Conservation (phyloP, 2,113 vertebrate genomes). For the Trogon melanurus region DNA sequence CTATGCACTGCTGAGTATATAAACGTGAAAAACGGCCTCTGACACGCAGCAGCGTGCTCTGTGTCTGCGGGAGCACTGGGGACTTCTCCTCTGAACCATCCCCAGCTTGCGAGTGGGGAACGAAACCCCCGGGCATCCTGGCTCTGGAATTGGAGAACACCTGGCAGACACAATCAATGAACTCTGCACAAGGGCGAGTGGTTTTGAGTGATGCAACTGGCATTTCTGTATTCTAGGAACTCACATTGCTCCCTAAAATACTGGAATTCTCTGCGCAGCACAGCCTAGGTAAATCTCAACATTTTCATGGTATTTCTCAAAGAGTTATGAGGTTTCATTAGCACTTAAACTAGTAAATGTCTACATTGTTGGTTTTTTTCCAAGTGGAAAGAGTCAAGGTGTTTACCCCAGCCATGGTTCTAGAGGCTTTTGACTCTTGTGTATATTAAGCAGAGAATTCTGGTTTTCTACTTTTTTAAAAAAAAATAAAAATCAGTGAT, state of each 20-base stretch:
- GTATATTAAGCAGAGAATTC: background rate
- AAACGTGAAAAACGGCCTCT: background rate
- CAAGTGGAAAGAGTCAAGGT: background rate
- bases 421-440: background rate
- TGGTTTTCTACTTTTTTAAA: no score
- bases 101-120: no score
- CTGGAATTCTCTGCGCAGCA: background rate
- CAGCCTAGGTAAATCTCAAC: background rate
- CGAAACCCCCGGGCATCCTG: fast-evolving
- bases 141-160: background rate
- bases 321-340: background rate
- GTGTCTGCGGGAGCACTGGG: background rate
- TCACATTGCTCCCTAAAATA: background rate
- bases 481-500: no score
- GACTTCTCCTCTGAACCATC: background rate
- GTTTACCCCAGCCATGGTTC: background rate
- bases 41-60: background rate
- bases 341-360: background rate
- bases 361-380: background rate
- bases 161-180: background rate
- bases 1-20: background rate
- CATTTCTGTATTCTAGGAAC: background rate
- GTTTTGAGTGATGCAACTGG: background rate
- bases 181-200: background rate
- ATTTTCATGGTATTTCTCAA: background rate